A percentile compares a stretch with the other conserved stretches of the same genome.
Conservation (phyloP, 2,113 vertebrate species). For the Pseudopipra pipra region DNA sequence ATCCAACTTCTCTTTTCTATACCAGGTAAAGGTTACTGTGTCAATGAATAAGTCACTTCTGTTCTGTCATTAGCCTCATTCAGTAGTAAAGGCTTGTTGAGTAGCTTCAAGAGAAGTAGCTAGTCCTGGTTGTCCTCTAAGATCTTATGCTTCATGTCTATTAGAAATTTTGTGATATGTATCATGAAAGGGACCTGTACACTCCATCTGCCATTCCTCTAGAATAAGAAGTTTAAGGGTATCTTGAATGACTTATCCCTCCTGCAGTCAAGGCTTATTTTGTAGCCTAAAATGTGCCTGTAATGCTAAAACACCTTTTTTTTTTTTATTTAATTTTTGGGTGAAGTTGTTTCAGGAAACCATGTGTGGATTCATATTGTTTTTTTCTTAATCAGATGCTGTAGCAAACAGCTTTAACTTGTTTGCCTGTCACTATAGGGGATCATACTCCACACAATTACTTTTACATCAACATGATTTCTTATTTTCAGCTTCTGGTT, state of each 20-base stretch:
- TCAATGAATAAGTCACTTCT: neutral
- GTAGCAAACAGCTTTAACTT: neutral
- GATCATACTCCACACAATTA: neutral
- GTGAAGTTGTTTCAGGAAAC: neutral
- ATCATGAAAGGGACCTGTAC: neutral
- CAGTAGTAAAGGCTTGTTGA: neutral
- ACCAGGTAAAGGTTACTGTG: neutral
- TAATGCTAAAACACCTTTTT: neutral
- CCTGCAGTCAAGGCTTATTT: accelerated
- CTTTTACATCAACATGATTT: neutral
- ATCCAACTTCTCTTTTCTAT: neutral
- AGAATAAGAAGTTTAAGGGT: neutral
- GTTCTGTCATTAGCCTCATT: neutral
- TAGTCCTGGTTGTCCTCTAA: neutral
- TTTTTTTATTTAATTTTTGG: accelerated
- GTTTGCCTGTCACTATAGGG: accelerated
- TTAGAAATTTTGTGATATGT: neutral
- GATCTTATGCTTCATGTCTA: neutral
- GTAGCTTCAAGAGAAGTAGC: neutral
- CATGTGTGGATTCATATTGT: accelerated
- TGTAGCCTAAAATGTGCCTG: neutral
- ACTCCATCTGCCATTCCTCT: neutral
- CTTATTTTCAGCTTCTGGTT: neutral
- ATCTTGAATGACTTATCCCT: neutral
- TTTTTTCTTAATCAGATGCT: neutral